A percentile compares a stretch with the other conserved stretches of the same genome.
These are phyloP conservation scores for Ephialtes manifestator DNA, from an alignment of 2,888 invertebrate genomes.

Conservation along the genomic window DNA sequence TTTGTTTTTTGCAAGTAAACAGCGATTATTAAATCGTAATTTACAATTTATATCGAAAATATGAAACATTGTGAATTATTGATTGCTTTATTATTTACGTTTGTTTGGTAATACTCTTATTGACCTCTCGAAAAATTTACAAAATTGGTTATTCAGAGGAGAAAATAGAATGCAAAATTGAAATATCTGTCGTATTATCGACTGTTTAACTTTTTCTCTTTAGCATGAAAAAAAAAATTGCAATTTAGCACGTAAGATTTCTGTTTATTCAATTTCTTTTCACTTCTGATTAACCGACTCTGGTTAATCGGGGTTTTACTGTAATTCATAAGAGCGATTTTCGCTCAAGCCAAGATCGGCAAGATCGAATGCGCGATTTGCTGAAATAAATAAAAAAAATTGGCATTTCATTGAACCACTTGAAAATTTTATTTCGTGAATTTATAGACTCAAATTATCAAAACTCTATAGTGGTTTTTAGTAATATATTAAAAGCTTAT, in stretches of 20 bases:
- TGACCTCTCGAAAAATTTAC: too few relatives aligned
- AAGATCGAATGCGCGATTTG: background rate
- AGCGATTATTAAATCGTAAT: too few relatives aligned
- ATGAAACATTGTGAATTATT: too few relatives aligned
- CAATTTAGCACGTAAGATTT: background rate
- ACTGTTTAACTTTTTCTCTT: background rate
- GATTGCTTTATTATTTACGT: too few relatives aligned
- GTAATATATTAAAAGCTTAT: conserved; percentile 27
- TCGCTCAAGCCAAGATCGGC: background rate
- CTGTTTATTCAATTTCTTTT: too few relatives aligned
- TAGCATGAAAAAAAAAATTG: background rate
- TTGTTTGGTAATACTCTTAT: too few relatives aligned
- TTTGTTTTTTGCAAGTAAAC: too few relatives aligned
- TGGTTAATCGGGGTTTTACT: background rate
- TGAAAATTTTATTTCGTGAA: background rate
- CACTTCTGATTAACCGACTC: too few relatives aligned
- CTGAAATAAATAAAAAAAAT: background rate
- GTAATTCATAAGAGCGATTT: background rate
- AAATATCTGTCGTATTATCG: background rate
- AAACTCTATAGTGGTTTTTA: conserved; percentile 8
- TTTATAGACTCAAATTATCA: conserved; percentile 12
- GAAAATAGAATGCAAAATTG: too few relatives aligned
- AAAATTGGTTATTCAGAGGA: too few relatives aligned
- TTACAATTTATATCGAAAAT: too few relatives aligned
- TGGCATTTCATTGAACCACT: background rate